These are phyloP conservation scores for Bolborhynchus lineola DNA, from an alignment of 2,113 vertebrate genomes.

Conservation along the genomic window DNA sequence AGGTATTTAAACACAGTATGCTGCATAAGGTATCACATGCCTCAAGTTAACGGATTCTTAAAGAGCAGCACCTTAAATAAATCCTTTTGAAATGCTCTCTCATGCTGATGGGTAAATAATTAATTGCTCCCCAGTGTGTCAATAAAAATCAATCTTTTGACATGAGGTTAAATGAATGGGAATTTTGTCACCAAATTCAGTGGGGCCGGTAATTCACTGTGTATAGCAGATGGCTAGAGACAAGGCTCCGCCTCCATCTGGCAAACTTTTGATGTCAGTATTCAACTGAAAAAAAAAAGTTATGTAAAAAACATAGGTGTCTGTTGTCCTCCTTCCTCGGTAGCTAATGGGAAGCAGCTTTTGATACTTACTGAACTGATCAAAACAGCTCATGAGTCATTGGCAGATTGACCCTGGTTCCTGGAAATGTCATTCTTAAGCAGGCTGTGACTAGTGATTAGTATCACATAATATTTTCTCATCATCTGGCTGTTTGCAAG, in stretches of 20 bases:
- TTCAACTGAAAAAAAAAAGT: background rate
- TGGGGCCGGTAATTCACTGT: background rate
- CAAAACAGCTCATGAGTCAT: slow-evolving; percentile 37
- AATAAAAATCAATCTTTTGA: slow-evolving; percentile 25
- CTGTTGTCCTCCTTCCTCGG: background rate
- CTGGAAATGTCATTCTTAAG: slow-evolving; percentile 28
- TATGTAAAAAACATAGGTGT: background rate
- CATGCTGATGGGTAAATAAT: slow-evolving; percentile 13
- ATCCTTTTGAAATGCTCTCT: slow-evolving; percentile 38
- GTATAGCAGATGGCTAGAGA: background rate
- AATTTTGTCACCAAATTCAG: slow-evolving; percentile 33
- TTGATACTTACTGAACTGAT: slow-evolving; percentile 10
- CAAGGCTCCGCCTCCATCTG: background rate
- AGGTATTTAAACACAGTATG: slow-evolving; percentile 31
- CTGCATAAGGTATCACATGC: slow-evolving; percentile 1
- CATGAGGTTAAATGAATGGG: background rate
- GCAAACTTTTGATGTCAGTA: background rate
- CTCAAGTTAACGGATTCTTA: slow-evolving; percentile 21
- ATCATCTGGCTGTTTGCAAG: slow-evolving; percentile 27
- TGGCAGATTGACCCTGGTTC: slow-evolving; percentile 38
- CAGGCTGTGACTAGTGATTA: slow-evolving; percentile 38
- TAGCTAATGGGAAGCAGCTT: slow-evolving; percentile 4
- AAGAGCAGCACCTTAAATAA: slow-evolving; percentile 49
- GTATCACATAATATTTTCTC: slow-evolving; percentile 27
- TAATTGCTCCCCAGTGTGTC: slow-evolving; percentile 3